phyloP scores from a whole-genome alignment of 2,113 vertebrate genomes.

The Fukomys damarensis region DNA sequence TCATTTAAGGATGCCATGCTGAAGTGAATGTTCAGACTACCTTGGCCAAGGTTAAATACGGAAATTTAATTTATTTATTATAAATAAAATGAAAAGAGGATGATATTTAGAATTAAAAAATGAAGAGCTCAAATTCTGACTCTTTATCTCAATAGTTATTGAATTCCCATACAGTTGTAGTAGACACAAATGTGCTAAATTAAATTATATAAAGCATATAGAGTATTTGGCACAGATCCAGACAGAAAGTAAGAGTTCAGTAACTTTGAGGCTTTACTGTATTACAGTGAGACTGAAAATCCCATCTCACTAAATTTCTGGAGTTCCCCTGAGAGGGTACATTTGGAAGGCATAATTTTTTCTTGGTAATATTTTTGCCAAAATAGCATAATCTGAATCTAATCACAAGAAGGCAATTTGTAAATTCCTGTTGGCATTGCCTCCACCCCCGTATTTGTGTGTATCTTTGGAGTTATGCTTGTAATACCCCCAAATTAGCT shows the following conservation, averaged over 20 bases:
- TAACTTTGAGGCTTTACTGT: not conserved
- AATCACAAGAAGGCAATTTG: not conserved
- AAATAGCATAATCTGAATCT: slow-evolving; percentile 12
- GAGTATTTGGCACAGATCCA: not conserved
- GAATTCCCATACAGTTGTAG: not conserved
- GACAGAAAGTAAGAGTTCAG: not conserved
- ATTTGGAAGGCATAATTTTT: not conserved
- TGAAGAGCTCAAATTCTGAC: not conserved
- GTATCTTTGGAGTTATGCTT: not conserved
- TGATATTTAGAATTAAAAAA: not conserved
- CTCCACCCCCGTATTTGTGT: not conserved
- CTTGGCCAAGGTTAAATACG: not conserved
- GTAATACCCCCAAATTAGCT: not conserved
- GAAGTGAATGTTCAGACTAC: not conserved
- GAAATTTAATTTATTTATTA: not conserved
- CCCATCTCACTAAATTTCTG: not conserved
- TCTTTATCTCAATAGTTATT: not conserved
- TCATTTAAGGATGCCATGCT: not conserved
- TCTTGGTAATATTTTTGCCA: not conserved
- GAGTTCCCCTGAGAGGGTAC: not conserved
- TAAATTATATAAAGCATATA: slow-evolving; percentile 16
- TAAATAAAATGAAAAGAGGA: not conserved
- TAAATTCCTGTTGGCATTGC: slow-evolving; percentile 17
- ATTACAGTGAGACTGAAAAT: not conserved
- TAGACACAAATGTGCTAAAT: slow-evolving; percentile 8